Base-by-base conservation (phyloP, 2,113 vertebrate genomes). In the Pandion haliaetus region DNA sequence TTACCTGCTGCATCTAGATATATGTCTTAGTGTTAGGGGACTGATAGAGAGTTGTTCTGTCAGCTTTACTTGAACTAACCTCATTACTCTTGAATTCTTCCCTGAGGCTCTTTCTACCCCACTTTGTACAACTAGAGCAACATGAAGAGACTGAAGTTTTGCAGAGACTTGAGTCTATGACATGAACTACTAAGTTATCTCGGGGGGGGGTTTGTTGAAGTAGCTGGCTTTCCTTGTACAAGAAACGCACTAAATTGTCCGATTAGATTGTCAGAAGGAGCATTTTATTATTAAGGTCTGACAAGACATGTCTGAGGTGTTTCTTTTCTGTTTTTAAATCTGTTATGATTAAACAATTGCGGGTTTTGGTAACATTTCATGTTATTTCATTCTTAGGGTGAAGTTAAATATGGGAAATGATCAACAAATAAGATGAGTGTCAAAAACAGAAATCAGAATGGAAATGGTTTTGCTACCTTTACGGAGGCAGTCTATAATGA, bases 71-170 rank as follows among this genome's bases (percentile, higher is more conserved):
- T 84, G 49, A 78, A 89, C 74, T 91, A 95, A 95, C 61, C 88
- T 94, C 93, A 62, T 94, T 86, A 85, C 70, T 91, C 79, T 23
- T 47, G 77, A 47, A 69, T 86, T 87, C 82, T 58, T 82, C 73
- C 96, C 86, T 24, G 25, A 89, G 88, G 96, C 93, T 87, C 24
- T 87, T 93, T 95, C 91, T 72, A 95, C 88, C 81, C 94, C 93
- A 95, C 92, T 96, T 95, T 95, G 81, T 93, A 63, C 81, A 95
- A 92, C 61, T 72, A 76, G 65, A 96, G 86, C 69, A 95, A 84
- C 40, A 18, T 11, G 34, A 82, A 76, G 70, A 72, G 77, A 32
- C 65, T 57, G 23, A 86, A 87, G 63, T 82, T 79, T 72, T 67
- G 55, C 67, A 86, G 65, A 61, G 50, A 59, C 42, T 82, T 86